Base-by-base conservation (phyloP, 1,140 invertebrate species). In the Drosophila repleta region DNA sequence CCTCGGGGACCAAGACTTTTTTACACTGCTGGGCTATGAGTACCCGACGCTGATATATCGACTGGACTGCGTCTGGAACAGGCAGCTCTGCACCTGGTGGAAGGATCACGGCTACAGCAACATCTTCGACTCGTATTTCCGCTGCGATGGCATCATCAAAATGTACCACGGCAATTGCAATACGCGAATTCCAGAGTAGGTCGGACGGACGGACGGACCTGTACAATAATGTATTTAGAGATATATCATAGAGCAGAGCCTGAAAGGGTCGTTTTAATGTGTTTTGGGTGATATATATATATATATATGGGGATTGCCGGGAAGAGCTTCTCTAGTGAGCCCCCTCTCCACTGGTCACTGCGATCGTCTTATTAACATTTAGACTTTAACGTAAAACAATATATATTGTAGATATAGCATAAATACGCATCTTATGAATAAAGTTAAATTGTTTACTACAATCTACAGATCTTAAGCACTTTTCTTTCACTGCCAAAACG, bases 111-210 rank as follows among this genome's bases (percentile, higher is more conserved):
- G 96, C 3, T 97, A 97, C 76, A 92, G 93, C 2, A 94, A 96
- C 74, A 94, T 97, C 32, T 97, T 97, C 90, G 93, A 95, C 71
- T 91, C 94, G 64, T 97, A 97, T 93, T 96, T 95, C 56, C 93
- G 93, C 39, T 98, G 97, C 90, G 91, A 94, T 58, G 94, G 94
- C n/a, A 92, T 94, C 66, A 93, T 95, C 6, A 94, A 95, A 92
- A 92, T 97, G 26, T 96, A 96, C 92, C 97, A 98, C 92, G 96
- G 96, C 2, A 98, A 97, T 93, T 97, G 96, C 91, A 96, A 97
- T 92, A 96, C 96, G 35, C 93, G 93, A 49, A 96, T 97, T 81
- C 95, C 96, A 67, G 92, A 93, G 82, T 60, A 71, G 65, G 56
- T 57, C 32, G 64, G 57, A 57, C 17, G 93, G 82, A 52, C 65